Evolutionary conservation across 1,140 invertebrate species (phyloP).

Genomic region (Sarcophaga peregrina): DNA sequence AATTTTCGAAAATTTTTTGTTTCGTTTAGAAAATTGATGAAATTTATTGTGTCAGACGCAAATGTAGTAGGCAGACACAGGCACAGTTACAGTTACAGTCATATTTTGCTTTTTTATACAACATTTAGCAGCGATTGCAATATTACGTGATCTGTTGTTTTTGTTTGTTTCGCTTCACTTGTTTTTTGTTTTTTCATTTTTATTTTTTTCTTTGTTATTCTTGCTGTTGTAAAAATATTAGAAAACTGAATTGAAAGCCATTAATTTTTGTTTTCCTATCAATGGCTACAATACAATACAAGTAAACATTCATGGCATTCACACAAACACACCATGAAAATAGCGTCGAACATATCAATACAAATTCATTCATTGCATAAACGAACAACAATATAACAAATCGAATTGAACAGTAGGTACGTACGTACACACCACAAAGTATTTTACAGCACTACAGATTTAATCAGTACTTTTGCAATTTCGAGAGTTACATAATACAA

Average conservation of each 20-base stretch:
- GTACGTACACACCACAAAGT: not conserved
- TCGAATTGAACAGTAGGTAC: too few relatives aligned
- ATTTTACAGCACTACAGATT: not conserved
- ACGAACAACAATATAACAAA: too few relatives aligned
- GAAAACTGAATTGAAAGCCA: not conserved
- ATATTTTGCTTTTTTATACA: not conserved
- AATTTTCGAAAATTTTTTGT: not conserved
- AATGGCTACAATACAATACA: not conserved
- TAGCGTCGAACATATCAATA: not conserved
- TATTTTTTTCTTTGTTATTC: not conserved
- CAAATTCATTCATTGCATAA: not conserved
- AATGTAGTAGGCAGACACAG: not conserved
- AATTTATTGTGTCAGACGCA: not conserved
- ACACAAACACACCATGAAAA: not conserved
- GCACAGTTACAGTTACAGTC: not conserved
- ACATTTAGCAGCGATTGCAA: not conserved
- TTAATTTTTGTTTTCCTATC: constrained; percentile 24
- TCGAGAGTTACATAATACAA: not conserved
- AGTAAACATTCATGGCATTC: not conserved
- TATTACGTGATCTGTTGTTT: constrained; percentile 1
- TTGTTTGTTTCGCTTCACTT: too few relatives aligned
- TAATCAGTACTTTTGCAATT: constrained; percentile 20
- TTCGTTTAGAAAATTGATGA: not conserved
- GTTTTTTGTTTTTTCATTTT: too few relatives aligned
- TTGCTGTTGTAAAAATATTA: not conserved